These are phyloP conservation scores for Pseudopodoces humilis DNA, from an alignment of 2,113 vertebrate species.

Conservation along the genomic window DNA sequence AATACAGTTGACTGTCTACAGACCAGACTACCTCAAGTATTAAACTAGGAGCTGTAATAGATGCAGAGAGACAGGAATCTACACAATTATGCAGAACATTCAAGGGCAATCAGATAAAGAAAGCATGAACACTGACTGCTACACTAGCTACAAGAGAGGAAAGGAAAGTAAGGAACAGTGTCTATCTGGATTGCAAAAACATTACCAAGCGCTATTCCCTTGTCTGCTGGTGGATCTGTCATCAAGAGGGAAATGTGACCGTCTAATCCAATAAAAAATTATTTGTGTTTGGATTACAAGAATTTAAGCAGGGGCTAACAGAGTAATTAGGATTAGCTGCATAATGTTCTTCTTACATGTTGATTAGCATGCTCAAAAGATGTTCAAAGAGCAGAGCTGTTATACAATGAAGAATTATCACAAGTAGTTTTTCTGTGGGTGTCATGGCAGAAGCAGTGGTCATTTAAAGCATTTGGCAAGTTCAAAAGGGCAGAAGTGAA, in stretches of 20 bases:
- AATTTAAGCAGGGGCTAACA: constrained; percentile 27
- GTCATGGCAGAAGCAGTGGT: neutral
- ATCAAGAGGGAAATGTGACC: neutral
- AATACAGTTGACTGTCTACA: neutral
- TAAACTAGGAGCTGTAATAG: constrained; percentile 3
- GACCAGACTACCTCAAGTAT: neutral
- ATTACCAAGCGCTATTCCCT: neutral
- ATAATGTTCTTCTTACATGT: constrained; percentile 23
- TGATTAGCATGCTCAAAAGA: constrained; percentile 38
- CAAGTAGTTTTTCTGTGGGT: constrained; percentile 1
- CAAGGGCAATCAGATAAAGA: constrained; percentile 38
- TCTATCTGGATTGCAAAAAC: constrained; percentile 6
- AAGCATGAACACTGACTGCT: neutral
- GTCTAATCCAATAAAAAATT: constrained; percentile 59
- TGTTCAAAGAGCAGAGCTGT: constrained; percentile 9
- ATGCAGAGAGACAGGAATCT: constrained; percentile 44
- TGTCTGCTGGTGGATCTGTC: constrained; percentile 16
- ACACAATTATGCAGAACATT: constrained; percentile 32
- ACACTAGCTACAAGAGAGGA: neutral
- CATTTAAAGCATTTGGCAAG: neutral
- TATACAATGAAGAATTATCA: constrained; percentile 26
- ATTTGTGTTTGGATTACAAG: constrained; percentile 49
- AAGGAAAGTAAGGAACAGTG: neutral
- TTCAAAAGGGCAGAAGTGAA: neutral
- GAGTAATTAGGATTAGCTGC: constrained; percentile 49